Evolutionary conservation across 2,888 invertebrate species (phyloP), one percentile per base, ranked within the genome.

Genomic region (Apeira syringaria): DNA sequence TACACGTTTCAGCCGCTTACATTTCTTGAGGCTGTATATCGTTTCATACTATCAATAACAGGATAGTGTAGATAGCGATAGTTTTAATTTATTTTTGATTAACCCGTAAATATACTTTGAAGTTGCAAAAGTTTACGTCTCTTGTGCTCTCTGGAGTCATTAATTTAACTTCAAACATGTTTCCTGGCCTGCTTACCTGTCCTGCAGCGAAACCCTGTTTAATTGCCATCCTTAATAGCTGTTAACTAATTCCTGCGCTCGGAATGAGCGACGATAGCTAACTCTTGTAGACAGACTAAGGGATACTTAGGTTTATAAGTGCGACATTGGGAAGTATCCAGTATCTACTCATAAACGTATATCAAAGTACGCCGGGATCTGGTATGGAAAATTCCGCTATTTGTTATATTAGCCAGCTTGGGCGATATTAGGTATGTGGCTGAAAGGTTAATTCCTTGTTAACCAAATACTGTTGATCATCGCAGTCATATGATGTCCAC

Each of bases 271-370:
- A 57, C 52, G 45, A 53, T 43, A 36, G 36, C 44, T 46, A 49
- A 55, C 44, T 36, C 32, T 30, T 42, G 49, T 43, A 41, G 55
- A 55, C 54, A 41, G 34, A n/a, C 43, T 47, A 33, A 47, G 35
- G 33, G 41, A 49, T 52, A 56, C 53, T 36, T 47, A 32, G 50
- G 55, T 52, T 53, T 57, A 50, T 53, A 53, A 53, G 62, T 54
- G 56, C 49, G 68, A 70, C 70, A 52, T 64, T 68, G 71, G 70
- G 53, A 35, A 39, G 51, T 56, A 20, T 20, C 44, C 34, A 11
- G 35, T 11, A n/a, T n/a, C n/a, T n/a, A 32, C 36, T 42, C 39
- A 48, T 54, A 52, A 61, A 42, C 46, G 56, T 46, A 51, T 44
- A 41, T 56, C 50, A 47, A 46, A 44, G 55, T 49, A 53, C 34